Percentiles rank a stretch among this genome's conserved stretches.
These are phyloP conservation scores for Agrotis ipsilon DNA, from an alignment of 2,888 invertebrate genomes.

Conservation along the genomic window DNA sequence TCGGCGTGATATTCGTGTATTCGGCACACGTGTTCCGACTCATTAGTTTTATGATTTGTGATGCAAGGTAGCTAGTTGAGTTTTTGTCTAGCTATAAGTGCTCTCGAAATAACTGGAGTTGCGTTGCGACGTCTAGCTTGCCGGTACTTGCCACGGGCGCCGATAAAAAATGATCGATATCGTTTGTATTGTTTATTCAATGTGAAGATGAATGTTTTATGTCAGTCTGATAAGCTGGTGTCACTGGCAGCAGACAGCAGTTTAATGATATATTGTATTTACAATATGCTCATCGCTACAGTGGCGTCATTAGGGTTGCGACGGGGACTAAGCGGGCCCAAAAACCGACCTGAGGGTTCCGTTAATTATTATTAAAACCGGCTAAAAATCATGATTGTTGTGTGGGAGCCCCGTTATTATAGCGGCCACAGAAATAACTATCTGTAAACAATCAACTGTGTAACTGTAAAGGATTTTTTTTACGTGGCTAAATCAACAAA, in stretches of 20 bases:
- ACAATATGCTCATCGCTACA: not conserved
- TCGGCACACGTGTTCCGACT: constrained; percentile 27
- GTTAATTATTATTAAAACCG: too few species aligned
- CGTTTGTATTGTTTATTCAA: constrained; percentile 3
- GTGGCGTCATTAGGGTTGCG: not conserved
- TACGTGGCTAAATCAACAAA: too few species aligned
- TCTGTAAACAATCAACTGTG: too few species aligned
- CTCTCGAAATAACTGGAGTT: constrained; percentile 36
- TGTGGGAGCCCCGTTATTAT: too few species aligned
- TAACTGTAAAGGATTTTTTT: too few species aligned
- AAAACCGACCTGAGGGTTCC: too few species aligned
- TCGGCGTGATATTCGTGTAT: constrained; percentile 3
- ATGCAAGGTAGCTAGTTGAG: constrained; percentile 13
- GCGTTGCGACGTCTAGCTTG: not conserved
- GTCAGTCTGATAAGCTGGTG: constrained; percentile 5
- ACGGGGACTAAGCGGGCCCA: too few species aligned
- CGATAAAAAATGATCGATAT: constrained; percentile 11
- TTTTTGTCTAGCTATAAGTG: constrained; percentile 29
- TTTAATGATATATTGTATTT: constrained; percentile 6
- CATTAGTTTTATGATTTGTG: constrained; percentile 46
- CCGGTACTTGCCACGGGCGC: not conserved
- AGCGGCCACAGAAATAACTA: too few species aligned
- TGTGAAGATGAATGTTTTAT: not conserved
- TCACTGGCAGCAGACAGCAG: not conserved
- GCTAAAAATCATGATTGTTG: too few species aligned